Base-by-base conservation (phyloP, 2,113 vertebrate genomes). In the rabbit (Oryctolagus cuniculus) region DNA sequence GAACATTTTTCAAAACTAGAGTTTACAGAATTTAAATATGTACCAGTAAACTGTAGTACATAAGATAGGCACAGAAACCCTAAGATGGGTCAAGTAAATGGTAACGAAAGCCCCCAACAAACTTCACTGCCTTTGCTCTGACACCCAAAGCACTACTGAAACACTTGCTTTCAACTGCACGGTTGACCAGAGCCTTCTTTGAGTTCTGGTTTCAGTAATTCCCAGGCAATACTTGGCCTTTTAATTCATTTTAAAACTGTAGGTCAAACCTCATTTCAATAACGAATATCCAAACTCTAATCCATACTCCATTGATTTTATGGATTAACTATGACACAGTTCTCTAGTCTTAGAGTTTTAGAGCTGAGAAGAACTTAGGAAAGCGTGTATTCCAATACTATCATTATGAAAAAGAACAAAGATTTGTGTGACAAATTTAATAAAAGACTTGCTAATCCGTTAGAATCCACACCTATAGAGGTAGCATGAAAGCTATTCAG, bases 261-360 rank as follows among this genome's bases (percentile, higher is more conserved):
- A 66, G 7, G 69, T 31, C 12, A 77, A 91, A 77, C 13, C 25
- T 25, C 64, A 92, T 73, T 67, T 92, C 27, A 67, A 29, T 81
- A 81, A 84, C n/a, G 51, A 74, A 96, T 80, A 91, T 13, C 64
- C 69, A 89, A 88, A 94, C 15, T 72, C 64, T 38, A 67, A 51
- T 36, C 36, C 27, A 89, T 6, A 64, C 9, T 89, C 44, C 27
- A 61, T 12, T 66, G 79, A 91, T 92, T 78, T 63, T 64, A 55
- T 15, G 16, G 75, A 29, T 34, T 75, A 93, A 75, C n/a, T 22
- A 58, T 73, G n/a, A 36, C 5, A 85, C 22, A 61, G n/a, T 21
- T 53, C 53, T 85, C 38, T 29, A 85, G 36, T 5, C 85, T 34
- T 17, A 78, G 34, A 77, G 85, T 69, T 95, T 86, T 31, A 75